Percentiles rank a stretch among this genome's conserved stretches.
Evolutionary conservation across 2,797 vertebrate genomes (phyloP).

Genomic region (Acanthiza pusilla): DNA sequence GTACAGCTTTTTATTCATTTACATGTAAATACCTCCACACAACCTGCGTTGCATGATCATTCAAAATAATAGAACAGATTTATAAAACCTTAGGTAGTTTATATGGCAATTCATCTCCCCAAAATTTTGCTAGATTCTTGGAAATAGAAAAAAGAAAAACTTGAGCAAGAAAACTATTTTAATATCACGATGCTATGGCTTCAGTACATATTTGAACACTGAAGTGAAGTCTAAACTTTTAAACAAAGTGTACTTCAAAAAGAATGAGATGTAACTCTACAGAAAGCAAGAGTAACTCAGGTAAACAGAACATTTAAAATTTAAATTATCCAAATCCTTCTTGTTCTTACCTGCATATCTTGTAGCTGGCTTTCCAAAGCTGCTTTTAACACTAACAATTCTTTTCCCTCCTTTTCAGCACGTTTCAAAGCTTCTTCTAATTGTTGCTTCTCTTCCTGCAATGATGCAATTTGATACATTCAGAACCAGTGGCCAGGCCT

Average conservation of each 20-base stretch:
- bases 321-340: neutral
- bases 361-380: slow-evolving; percentile 83
- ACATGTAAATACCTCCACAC: neutral
- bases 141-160: neutral
- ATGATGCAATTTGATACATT: neutral
- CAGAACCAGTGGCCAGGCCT: neutral
- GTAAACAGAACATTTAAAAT: neutral
- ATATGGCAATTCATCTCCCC: neutral
- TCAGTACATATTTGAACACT: neutral
- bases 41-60: neutral
- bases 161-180: neutral
- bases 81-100: neutral
- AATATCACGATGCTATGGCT: neutral
- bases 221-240: neutral
- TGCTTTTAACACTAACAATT: slow-evolving; percentile 76
- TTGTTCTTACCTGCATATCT: slow-evolving; percentile 80
- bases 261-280: neutral
- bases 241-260: neutral
- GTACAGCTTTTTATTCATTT: neutral
- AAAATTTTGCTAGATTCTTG: neutral
- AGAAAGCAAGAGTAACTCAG: neutral
- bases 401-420: slow-evolving; percentile 82
- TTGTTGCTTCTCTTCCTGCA: slow-evolving; percentile 83
- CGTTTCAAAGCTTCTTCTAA: slow-evolving; percentile 80
- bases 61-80: neutral